Conservation (phyloP, 2,113 vertebrate species). For the Geothlypis trichas region DNA sequence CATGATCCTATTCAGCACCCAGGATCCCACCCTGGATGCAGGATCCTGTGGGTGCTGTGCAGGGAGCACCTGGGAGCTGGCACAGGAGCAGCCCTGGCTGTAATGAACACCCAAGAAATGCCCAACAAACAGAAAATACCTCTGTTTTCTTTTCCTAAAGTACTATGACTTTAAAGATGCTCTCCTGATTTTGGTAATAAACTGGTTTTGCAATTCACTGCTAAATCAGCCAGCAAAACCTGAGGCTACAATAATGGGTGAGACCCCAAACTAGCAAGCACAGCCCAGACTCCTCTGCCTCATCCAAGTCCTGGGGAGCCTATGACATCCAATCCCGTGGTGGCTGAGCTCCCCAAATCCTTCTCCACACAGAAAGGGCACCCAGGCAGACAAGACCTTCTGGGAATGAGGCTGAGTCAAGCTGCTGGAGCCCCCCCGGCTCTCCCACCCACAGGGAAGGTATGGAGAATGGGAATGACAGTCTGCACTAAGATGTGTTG, state of each 20-base stretch:
- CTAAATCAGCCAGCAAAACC: not conserved
- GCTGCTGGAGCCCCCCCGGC: not conserved
- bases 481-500: not conserved
- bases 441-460: not conserved
- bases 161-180: not conserved
- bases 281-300: not conserved
- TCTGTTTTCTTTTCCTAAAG: not conserved
- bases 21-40: not conserved
- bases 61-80: fast-evolving
- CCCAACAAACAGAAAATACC: not conserved
- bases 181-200: not conserved
- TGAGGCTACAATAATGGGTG: fast-evolving
- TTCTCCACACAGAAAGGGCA: not conserved
- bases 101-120: not conserved
- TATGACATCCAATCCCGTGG: fast-evolving
- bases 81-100: not conserved
- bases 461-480: not conserved
- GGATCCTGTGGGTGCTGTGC: not conserved
- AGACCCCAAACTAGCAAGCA: not conserved
- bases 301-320: not conserved
- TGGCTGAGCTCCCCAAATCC: not conserved
- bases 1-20: not conserved
- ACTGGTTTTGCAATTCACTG: not conserved
- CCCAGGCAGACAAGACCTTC: not conserved
- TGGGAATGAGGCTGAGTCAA: fast-evolving